A percentile compares a stretch with the other conserved stretches of the same genome.
Conservation (phyloP, 2,888 invertebrate species). For the Isoperla grammatica region DNA sequence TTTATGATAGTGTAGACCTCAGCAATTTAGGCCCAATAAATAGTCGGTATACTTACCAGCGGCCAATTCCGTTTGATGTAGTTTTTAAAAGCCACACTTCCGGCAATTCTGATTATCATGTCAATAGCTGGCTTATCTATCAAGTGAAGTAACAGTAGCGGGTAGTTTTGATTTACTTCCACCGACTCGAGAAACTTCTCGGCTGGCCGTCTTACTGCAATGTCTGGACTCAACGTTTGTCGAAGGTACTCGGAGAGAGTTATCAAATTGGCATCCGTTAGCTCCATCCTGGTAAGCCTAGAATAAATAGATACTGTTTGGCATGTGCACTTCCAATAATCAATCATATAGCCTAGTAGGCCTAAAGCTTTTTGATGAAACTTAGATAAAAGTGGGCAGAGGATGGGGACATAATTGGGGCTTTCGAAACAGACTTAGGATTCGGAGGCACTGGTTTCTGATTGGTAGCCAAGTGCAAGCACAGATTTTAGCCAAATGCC, state of each 20-base stretch:
- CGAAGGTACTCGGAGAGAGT: constrained; percentile 79
- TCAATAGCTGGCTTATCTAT: constrained; percentile 78
- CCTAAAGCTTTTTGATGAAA: too few species aligned
- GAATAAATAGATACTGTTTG: background rate
- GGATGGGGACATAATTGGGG: too few species aligned
- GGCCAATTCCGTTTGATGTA: constrained; percentile 95
- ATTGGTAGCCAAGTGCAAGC: too few species aligned
- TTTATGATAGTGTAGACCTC: background rate
- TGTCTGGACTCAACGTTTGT: constrained; percentile 82
- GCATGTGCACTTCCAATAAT: too few species aligned
- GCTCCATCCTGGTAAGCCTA: constrained; percentile 74
- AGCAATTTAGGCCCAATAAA: background rate
- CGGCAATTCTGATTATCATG: constrained; percentile 77
- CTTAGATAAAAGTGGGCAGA: too few species aligned
- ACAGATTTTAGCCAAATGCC: too few species aligned
- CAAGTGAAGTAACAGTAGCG: constrained; percentile 75
- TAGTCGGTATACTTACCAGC: constrained; percentile 53
- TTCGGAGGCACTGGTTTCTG: too few species aligned
- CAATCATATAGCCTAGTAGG: too few species aligned
- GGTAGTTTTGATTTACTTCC: constrained; percentile 86
- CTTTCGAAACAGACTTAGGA: too few species aligned
- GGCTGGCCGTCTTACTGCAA: constrained; percentile 79
- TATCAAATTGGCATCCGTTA: constrained; percentile 77
- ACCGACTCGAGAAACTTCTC: constrained; percentile 88
- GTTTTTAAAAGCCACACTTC: constrained; percentile 94